Evolutionary conservation across 2,113 vertebrate genomes (phyloP).

Genomic region (Sakesphorus luctuosus): DNA sequence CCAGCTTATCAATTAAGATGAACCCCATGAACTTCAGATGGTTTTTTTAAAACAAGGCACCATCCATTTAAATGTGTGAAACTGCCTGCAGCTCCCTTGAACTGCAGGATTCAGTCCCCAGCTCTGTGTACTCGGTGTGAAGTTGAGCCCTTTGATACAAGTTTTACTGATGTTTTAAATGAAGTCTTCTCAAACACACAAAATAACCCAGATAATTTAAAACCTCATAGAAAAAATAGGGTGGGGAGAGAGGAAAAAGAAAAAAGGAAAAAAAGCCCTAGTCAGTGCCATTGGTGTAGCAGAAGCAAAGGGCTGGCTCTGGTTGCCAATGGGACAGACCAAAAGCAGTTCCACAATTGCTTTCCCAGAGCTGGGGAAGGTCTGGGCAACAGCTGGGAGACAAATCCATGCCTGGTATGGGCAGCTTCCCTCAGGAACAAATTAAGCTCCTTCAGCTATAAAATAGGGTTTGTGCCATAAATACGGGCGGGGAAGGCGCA

Average conservation of each 20-base stretch:
- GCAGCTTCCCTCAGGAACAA: slow-evolving; percentile 7
- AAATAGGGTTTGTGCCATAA: neutral
- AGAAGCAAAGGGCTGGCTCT: slow-evolving; percentile 16
- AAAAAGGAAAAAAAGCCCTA: neutral
- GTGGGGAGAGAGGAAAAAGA: neutral
- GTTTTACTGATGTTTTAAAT: slow-evolving; percentile 73
- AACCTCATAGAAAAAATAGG: slow-evolving; percentile 40
- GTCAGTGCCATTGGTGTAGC: neutral
- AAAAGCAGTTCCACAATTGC: neutral
- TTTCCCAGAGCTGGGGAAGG: neutral
- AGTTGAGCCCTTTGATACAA: slow-evolving; percentile 69
- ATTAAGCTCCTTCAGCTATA: neutral
- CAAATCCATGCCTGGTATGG: slow-evolving; percentile 15
- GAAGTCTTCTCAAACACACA: slow-evolving; percentile 64
- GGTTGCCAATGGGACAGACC: slow-evolving; percentile 4
- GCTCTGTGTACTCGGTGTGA: slow-evolving; percentile 72
- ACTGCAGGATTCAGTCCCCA: slow-evolving; percentile 44
- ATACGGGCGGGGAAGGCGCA: rapidly evolving
- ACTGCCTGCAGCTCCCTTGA: slow-evolving; percentile 68
- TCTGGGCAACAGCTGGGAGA: slow-evolving; percentile 35
- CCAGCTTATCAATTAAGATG: slow-evolving; percentile 78
- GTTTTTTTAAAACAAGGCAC: slow-evolving; percentile 70
- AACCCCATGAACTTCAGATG: slow-evolving; percentile 72
- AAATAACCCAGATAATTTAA: slow-evolving; percentile 71
- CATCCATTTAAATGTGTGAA: slow-evolving; percentile 69